These are phyloP conservation scores for Polymixis flavicincta DNA, from an alignment of 2,888 invertebrate genomes.

Conservation along the genomic window DNA sequence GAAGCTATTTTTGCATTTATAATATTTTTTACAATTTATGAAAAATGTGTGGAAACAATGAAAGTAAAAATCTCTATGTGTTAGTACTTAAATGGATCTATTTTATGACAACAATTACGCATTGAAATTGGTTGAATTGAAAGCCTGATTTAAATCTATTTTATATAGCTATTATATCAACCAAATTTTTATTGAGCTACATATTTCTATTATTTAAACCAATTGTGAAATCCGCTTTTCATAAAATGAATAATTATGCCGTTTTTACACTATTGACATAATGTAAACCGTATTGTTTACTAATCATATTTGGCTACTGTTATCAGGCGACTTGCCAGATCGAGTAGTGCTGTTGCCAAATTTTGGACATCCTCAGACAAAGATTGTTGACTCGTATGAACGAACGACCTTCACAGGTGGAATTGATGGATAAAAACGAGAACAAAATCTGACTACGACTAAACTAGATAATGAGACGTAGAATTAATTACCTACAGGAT, in stretches of 20 bases:
- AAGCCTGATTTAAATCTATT: background rate
- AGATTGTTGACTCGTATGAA: slow-evolving; percentile 60
- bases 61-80: background rate
- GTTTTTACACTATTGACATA: slow-evolving; percentile 32
- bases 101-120: background rate
- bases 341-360: slow-evolving; percentile 53
- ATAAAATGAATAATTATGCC: background rate
- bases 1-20: slow-evolving; percentile 18
- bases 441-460: background rate
- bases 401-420: slow-evolving; percentile 49
- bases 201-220: background rate
- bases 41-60: slow-evolving; percentile 1
- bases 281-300: slow-evolving; percentile 40
- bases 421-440: slow-evolving; percentile 19
- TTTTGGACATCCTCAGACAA: slow-evolving; percentile 58
- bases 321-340: slow-evolving; percentile 50
- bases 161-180: background rate
- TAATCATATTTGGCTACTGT: slow-evolving; percentile 54
- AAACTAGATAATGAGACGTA: background rate
- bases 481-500: background rate
- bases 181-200: background rate
- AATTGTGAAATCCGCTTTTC: background rate
- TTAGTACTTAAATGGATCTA: background rate
- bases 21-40: background rate
- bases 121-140: slow-evolving; percentile 1